A percentile compares a stretch with the other conserved stretches of the same genome.
Evolutionary conservation across 2,797 vertebrate species (phyloP).

Genomic region (Euphonia xanthogaster): DNA sequence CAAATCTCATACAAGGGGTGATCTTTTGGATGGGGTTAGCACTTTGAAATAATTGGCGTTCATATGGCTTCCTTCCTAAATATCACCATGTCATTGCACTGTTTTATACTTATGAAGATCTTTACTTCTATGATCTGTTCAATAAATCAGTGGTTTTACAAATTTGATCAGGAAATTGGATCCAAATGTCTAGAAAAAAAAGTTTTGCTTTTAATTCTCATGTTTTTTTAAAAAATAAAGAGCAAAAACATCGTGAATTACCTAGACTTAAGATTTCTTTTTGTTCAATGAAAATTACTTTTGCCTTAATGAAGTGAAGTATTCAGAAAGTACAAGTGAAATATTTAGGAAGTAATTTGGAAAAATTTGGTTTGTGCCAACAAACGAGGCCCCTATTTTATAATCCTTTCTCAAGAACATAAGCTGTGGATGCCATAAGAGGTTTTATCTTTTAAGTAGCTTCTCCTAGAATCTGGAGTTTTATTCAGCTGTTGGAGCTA

Average conservation of each 20-base stretch:
- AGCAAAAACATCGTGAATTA: rapidly evolving
- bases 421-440: background rate
- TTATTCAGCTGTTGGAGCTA: background rate
- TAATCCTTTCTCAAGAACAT: background rate
- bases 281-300: background rate
- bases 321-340: background rate
- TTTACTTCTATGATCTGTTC: background rate
- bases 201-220: background rate
- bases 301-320: background rate
- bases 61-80: background rate
- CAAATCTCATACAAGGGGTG: background rate
- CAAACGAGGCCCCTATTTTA: background rate
- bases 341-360: background rate
- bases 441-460: slow-evolving; percentile 9
- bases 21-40: background rate
- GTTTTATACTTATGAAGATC: background rate
- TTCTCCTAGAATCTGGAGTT: background rate
- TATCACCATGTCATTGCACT: background rate
- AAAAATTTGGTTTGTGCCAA: background rate
- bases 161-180: background rate
- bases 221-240: background rate
- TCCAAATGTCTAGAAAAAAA: background rate
- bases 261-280: background rate
- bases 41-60: background rate
- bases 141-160: background rate